phyloP scores from a whole-genome alignment of 2,113 vertebrate genomes.

The Zosterops japonicus region DNA sequence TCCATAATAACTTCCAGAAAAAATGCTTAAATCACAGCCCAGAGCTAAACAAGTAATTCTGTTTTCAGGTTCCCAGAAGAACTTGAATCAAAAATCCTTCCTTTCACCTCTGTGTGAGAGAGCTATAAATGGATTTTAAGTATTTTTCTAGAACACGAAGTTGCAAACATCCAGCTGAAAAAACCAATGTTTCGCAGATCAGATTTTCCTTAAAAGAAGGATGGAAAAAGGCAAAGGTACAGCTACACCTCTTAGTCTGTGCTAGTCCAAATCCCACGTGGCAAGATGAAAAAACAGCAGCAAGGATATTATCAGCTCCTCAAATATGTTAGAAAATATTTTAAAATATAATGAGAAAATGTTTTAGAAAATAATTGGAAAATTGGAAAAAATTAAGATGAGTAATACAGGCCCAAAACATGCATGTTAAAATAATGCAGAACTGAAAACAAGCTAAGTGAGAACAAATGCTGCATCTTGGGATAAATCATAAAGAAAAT shows the following conservation, averaged over 20 bases:
- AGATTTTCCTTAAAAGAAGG: background rate
- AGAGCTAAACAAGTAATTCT: background rate
- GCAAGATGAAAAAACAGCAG: background rate
- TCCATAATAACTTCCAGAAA: conserved; percentile 17
- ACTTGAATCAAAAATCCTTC: conserved; percentile 2
- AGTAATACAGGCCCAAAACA: background rate
- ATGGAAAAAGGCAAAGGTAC: background rate
- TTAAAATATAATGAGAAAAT: background rate
- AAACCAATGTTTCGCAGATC: background rate
- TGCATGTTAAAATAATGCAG: background rate
- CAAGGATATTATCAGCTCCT: background rate
- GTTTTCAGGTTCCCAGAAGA: conserved; percentile 16
- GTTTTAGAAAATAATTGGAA: background rate
- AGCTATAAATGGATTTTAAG: background rate
- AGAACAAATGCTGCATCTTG: background rate
- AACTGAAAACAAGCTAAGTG: background rate
- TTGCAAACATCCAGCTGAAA: background rate
- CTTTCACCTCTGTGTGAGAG: background rate
- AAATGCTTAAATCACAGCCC: conserved; percentile 3
- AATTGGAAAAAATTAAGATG: background rate
- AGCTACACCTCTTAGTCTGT: background rate
- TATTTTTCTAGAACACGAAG: background rate
- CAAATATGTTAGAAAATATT: background rate
- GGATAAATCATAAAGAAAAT: background rate
- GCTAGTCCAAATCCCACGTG: background rate